Evolutionary conservation across 2,797 vertebrate genomes (phyloP).

Genomic region (Pristis pectinata): DNA sequence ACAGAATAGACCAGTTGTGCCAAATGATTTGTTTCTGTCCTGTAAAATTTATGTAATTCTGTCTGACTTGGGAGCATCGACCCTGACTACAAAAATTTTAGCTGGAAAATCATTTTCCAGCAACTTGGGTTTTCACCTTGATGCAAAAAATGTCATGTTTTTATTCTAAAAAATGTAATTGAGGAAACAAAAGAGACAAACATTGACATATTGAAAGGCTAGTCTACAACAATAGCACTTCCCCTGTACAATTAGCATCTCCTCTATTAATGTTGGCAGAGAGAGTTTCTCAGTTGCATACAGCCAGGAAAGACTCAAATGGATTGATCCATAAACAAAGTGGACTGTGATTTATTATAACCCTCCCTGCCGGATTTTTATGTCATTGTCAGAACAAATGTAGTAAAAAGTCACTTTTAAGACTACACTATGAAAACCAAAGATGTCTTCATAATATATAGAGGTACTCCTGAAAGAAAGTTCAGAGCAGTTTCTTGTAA

Average conservation of each 20-base stretch:
- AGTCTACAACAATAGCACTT: slow-evolving; percentile 24
- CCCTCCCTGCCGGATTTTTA: neutral
- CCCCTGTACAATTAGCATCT: neutral
- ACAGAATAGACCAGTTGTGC: neutral
- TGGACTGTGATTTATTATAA: slow-evolving; percentile 15
- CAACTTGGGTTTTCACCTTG: neutral
- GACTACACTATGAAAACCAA: neutral
- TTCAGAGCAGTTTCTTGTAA: neutral
- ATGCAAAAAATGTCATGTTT: slow-evolving; percentile 30
- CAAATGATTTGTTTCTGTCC: neutral
- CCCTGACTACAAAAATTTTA: neutral
- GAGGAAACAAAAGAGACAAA: slow-evolving; percentile 17
- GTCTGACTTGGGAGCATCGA: neutral
- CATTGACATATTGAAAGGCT: slow-evolving; percentile 18
- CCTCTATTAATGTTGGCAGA: neutral
- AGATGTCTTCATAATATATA: neutral
- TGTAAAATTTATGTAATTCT: neutral
- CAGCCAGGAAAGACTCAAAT: slow-evolving; percentile 7
- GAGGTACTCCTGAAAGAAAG: neutral
- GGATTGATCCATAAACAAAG: slow-evolving; percentile 28
- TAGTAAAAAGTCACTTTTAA: neutral
- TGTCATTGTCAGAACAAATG: neutral
- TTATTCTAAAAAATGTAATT: neutral
- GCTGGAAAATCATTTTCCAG: neutral
- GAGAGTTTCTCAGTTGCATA: neutral